phyloP scores from a whole-genome alignment of 2,888 invertebrate genomes.

The Crioceris asparagi region DNA sequence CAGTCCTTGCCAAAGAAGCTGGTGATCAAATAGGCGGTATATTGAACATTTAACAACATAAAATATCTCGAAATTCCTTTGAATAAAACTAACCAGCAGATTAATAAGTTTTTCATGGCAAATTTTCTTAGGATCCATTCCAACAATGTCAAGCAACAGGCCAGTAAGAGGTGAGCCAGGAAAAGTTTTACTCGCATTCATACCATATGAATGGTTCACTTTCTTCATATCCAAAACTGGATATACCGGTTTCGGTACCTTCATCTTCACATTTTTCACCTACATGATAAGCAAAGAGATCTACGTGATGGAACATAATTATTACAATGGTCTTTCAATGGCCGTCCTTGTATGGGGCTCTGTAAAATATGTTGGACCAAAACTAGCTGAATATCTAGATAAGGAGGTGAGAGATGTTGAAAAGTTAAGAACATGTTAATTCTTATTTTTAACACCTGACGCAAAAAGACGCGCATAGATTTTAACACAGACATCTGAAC shows the following conservation, averaged over 20 bases:
- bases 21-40: too few species aligned
- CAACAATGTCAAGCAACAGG: conserved; percentile 8
- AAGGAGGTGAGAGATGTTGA: conserved; percentile 59
- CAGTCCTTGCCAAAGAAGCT: too few species aligned
- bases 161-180: conserved; percentile 53
- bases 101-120: too few species aligned
- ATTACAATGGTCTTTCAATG: conserved; percentile 66
- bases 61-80: too few species aligned
- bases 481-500: too few species aligned
- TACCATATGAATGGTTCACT: conserved; percentile 93
- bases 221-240: conserved; percentile 91
- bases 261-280: conserved; percentile 67
- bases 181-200: conserved; percentile 72
- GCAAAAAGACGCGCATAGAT: too few species aligned
- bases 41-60: too few species aligned
- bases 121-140: too few species aligned
- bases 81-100: conserved; percentile 4
- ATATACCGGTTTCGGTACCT: conserved; percentile 80
- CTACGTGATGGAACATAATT: conserved; percentile 89
- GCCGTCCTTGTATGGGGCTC: conserved; percentile 47
- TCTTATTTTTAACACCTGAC: too few species aligned
- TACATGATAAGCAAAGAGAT: conserved; percentile 89
- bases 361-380: conserved; percentile 62
- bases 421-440: too few species aligned
- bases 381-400: conserved; percentile 54